A percentile compares a stretch with the other conserved stretches of the same genome.
Evolutionary conservation across 1,140 invertebrate species (phyloP).

Genomic region (Harpegnathos saltator): DNA sequence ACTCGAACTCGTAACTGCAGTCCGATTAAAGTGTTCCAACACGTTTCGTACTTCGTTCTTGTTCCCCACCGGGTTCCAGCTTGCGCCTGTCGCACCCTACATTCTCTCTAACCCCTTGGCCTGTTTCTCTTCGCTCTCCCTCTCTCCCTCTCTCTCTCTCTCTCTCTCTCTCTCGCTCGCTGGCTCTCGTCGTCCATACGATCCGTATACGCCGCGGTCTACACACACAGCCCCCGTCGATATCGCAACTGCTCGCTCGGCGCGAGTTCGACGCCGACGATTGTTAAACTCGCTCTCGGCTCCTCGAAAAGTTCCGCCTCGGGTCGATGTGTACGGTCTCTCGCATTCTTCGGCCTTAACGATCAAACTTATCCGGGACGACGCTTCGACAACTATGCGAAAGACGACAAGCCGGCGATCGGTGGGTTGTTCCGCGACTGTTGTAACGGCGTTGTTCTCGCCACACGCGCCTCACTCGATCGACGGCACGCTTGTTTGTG

Average conservation of each 20-base stretch:
- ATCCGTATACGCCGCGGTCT: background rate
- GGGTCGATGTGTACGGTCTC: conserved; percentile 6
- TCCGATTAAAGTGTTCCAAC: conserved; percentile 58
- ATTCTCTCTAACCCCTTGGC: conserved; percentile 27
- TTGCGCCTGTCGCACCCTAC: conserved; percentile 31
- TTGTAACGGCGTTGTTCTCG: conserved; percentile 16
- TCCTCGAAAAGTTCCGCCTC: conserved; percentile 60
- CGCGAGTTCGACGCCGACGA: conserved; percentile 36
- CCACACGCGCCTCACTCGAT: background rate
- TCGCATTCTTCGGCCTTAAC: conserved; percentile 61
- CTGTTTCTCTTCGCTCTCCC: conserved; percentile 3
- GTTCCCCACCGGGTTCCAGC: conserved; percentile 20
- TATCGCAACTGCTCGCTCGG: conserved; percentile 34
- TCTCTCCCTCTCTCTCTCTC: background rate
- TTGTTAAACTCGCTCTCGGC: conserved; percentile 57
- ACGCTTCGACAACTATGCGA: conserved; percentile 40
- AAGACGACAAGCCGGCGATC: conserved; percentile 46
- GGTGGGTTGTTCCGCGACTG: conserved; percentile 6
- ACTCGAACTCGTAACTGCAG: conserved; percentile 41
- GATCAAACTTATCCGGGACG: conserved; percentile 57
- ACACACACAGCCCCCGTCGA: background rate
- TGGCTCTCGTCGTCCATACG: background rate
- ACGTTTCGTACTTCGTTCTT: conserved; percentile 32
- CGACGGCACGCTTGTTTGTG: background rate
- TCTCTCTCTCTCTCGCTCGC: background rate